Base-by-base conservation (phyloP, 2,113 vertebrate genomes). In the Lates calcarifer region DNA sequence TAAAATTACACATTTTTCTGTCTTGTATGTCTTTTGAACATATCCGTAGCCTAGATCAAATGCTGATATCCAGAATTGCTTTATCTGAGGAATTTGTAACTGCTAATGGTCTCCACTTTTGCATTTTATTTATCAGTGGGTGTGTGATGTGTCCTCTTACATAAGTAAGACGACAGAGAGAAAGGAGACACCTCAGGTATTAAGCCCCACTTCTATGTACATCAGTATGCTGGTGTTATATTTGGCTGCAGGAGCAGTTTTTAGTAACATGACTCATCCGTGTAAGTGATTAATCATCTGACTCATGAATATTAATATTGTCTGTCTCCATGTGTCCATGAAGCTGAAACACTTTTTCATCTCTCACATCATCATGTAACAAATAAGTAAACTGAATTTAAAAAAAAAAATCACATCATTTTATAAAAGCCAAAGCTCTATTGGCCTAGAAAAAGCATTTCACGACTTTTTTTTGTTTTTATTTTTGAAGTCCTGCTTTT, bases 261-360 rank as follows among this genome's bases (percentile, higher is more conserved):
- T 82, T 70, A 77, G 83, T 69, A 82, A 65, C 75, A 3, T 78
- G 82, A 89, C 57, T 93, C 86, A 84, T 89, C 82, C 69, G 33
- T 82, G 81, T 74, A 77, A 78, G 83, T 79, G 87, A 92, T 88
- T 87, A 86, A 90, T 86, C 78, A 79, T 84, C 74, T 3, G 39
- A 45, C 66, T 89, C 83, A 84, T 87, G 62, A 85, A 89, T 89
- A 86, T 90, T 88, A 77, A 90, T 72, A 67, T 29, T 60, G 22
- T 84, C 72, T 72, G 33, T 83, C 81, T 37, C n/a, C n/a, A n/a
- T n/a, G 70, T 33, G 37, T 73, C 45, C 69, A 10, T 18, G 35
- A 73, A 81, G 85, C 70, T 66, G 71, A 74, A 74, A 65, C 28
- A 33, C 31, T 70, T 84, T 72, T 74, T 62, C 71, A 74, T 85